Evolutionary conservation across 2,888 invertebrate genomes (phyloP).

Genomic region (Baccha elongata): DNA sequence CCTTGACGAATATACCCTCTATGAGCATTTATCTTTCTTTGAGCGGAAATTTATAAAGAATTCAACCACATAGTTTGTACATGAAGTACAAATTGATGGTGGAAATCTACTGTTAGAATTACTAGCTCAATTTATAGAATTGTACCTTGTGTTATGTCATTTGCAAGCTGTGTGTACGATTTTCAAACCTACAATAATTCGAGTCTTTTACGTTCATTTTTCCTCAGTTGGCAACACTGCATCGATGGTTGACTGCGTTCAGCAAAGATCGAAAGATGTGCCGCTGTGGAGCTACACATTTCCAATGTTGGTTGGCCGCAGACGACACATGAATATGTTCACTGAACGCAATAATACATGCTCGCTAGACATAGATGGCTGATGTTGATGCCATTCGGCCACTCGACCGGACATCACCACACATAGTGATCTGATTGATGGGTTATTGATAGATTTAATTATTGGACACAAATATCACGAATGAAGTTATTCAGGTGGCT

Average conservation of each 20-base stretch:
- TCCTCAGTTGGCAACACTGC: constrained; percentile 3
- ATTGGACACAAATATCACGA: constrained; percentile 72
- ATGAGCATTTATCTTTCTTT: too few relatives aligned
- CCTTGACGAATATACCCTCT: too few relatives aligned
- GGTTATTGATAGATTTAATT: constrained; percentile 74
- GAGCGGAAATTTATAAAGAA: too few relatives aligned
- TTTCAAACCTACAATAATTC: too few relatives aligned
- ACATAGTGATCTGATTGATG: constrained; percentile 70
- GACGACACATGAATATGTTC: constrained; percentile 73
- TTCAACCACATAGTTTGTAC: too few relatives aligned
- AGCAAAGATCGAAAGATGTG: constrained; percentile 55
- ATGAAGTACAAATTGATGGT: too few relatives aligned
- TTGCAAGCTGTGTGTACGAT: too few relatives aligned
- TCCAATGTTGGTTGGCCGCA: constrained; percentile 66
- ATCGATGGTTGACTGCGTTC: constrained; percentile 8
- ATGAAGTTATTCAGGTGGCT: constrained; percentile 73
- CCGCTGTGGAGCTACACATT: constrained; percentile 41
- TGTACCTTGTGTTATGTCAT: too few relatives aligned
- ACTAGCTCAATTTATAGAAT: too few relatives aligned
- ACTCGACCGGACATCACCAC: constrained; percentile 30
- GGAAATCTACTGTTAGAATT: too few relatives aligned
- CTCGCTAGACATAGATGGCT: constrained; percentile 37
- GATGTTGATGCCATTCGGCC: constrained; percentile 1
- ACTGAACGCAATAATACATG: constrained; percentile 43
- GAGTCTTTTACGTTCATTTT: too few relatives aligned